phyloP scores from a whole-genome alignment of 1,140 invertebrate genomes.

The Drosophila rufa region DNA sequence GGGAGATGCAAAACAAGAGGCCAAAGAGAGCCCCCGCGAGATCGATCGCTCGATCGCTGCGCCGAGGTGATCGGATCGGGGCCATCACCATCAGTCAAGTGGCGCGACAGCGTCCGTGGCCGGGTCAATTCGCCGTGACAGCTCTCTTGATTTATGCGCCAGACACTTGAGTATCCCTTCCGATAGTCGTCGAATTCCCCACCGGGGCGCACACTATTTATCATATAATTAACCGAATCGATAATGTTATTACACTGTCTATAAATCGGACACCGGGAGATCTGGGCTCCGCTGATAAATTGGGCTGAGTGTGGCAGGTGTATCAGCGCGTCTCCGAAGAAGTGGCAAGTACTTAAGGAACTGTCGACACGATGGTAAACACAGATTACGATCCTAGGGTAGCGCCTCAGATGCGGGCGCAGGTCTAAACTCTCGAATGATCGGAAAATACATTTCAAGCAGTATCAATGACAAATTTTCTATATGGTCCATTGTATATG shows the following conservation, averaged over 20 bases:
- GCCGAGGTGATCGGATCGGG: constrained; percentile 25
- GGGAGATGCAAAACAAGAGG: constrained; percentile 36
- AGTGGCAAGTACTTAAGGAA: constrained; percentile 39
- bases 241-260: constrained; percentile 69
- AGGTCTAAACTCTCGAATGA: not conserved
- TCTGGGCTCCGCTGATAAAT: constrained; percentile 31
- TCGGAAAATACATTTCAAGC: not conserved
- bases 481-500: too few relatives aligned
- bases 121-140: constrained; percentile 70
- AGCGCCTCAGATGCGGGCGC: constrained; percentile 1
- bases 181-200: constrained; percentile 47
- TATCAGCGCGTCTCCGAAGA: constrained; percentile 35
- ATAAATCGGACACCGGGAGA: constrained; percentile 54
- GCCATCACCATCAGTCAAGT: constrained; percentile 64
- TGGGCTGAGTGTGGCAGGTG: constrained; percentile 53
- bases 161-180: constrained; percentile 44
- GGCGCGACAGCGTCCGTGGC: constrained; percentile 59
- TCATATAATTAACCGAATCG: constrained; percentile 68
- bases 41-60: constrained; percentile 25
- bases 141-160: constrained; percentile 58
- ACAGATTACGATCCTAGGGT: constrained; percentile 36
- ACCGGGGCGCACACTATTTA: constrained; percentile 47
- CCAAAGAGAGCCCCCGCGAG: constrained; percentile 12
- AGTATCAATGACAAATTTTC: too few relatives aligned
- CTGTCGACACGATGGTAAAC: constrained; percentile 58